Base-by-base conservation (phyloP, 1,140 invertebrate species). In the Solenopsis invicta region DNA sequence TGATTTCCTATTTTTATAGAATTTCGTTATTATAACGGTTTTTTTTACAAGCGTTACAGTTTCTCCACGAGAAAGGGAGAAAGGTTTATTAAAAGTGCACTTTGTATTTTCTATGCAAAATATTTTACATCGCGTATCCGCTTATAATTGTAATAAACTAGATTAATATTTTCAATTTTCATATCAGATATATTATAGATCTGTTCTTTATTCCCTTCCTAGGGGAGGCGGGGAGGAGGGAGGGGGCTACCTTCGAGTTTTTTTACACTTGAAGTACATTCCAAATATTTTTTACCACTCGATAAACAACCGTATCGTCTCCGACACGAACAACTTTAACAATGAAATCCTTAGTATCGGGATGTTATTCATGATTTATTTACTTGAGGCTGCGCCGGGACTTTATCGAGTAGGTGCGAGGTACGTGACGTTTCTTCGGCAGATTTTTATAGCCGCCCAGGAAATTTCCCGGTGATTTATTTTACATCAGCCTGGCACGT, bases 401-500 rank as follows among this genome's bases (percentile, higher is more conserved):
- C 54, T 75, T 84, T 84, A 84, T 84, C 71, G 69, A 84, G 54
- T 74, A 18, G 69, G 52, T 75, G 69, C 54, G 69, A 84, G 29
- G 13, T 61, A 84, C 80, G 80, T 84, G 69, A 88, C 77, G 61
- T 71, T 76, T 50, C 78, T 64, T 71, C n/a, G 56, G 50, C 87
- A 61, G 41, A 37, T 72, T 84, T 81, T 84, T 84, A 84, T 61
- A 75, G 64, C 54, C 62, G 45, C 9, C 29, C 52, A 61, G 21
- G 50, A 85, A 88, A 86, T 86, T 86, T 52, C 85, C 75, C 29
- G 54, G 52, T 87, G 85, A 90, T 90, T 90, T 90, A 90, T 90
- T 72, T 87, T 87, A 67, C 85, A 77, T 90, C 85, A 89, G 76
- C 56, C 82, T 50, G 61, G 61, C 56, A 62, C 50, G 62, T 89